Conservation (phyloP, 2,888 invertebrate species). For the Acleris emargana region DNA sequence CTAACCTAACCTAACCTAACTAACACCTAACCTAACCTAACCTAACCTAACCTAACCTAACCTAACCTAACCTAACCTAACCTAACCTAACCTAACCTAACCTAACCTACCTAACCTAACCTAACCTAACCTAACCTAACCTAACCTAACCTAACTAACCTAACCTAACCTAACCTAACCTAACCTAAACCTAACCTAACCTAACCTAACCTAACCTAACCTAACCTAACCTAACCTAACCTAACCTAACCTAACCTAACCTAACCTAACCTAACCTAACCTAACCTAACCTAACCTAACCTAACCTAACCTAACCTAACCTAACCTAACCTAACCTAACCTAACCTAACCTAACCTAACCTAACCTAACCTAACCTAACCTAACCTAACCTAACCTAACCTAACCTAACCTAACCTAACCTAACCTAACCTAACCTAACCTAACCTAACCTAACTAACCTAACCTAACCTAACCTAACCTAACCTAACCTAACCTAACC, state of each 20-base stretch:
- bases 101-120: slow-evolving; percentile 17
- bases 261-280: slow-evolving; percentile 28
- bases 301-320: slow-evolving; percentile 32
- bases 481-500: slow-evolving; percentile 32
- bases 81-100: slow-evolving; percentile 30
- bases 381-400: slow-evolving; percentile 22
- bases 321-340: slow-evolving; percentile 26
- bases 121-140: slow-evolving; percentile 27
- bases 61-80: slow-evolving; percentile 29
- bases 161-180: slow-evolving; percentile 10
- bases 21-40: slow-evolving; percentile 19
- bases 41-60: slow-evolving; percentile 20
- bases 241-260: slow-evolving; percentile 12
- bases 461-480: neutral
- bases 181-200: slow-evolving; percentile 20
- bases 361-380: slow-evolving; percentile 30
- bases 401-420: slow-evolving; percentile 31
- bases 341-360: slow-evolving; percentile 24
- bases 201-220: slow-evolving; percentile 21
- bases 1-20: slow-evolving; percentile 14
- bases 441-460: neutral
- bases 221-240: slow-evolving; percentile 24
- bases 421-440: slow-evolving; percentile 32
- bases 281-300: slow-evolving; percentile 25
- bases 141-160: slow-evolving; percentile 28